Evolutionary conservation across 2,888 invertebrate genomes (phyloP), one percentile per base, ranked within the genome.

Genomic region (Theretra japonica): DNA sequence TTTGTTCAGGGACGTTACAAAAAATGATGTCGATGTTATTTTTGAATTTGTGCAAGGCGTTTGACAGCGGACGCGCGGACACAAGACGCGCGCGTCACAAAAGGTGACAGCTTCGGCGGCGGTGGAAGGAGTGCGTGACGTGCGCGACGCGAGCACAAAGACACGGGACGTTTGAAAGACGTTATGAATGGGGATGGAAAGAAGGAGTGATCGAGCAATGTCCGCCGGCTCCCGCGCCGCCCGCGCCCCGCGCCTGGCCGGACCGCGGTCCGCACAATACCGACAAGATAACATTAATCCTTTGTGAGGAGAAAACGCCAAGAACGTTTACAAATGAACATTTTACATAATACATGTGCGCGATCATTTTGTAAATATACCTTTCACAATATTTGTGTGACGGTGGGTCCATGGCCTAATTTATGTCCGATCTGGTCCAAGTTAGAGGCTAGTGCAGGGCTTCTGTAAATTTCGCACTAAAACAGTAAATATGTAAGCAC

Each of bases 11-110:
- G 80, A 85, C 77, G 76, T 76, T 77, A 82, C 81, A 89, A 94
- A 94, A 93, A 93, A 90, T 82, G 80, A 88, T 80, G 82, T 87
- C 86, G 86, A 90, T 93, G 92, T 94, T 94, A 90, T 94, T 94
- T 93, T 94, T 90, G 90, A 93, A 92, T 94, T 94, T 94, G 94
- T 94, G 94, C 94, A 94, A 94, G 92, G 88, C 90, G 88, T 92
- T 90, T 93, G 94, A 94, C 94, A 92, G 90, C 89, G 90, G 93
- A 89, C 88, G 84, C 82, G 86, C 86, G 86, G 83, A 85, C 81
- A 58, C 58, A 65, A 65, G 86, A 80, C 83, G 86, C 85, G 86
- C 80, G 78, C 80, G 83, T 82, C 83, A 93, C 92, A 93, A 93
- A 86, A 89, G 93, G 89, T 92, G 93, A 93, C 93, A 91, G 90